Percentiles rank a stretch among this genome's conserved stretches.
Conservation (phyloP, 2,888 invertebrate genomes). For the Myopa testacea region DNA sequence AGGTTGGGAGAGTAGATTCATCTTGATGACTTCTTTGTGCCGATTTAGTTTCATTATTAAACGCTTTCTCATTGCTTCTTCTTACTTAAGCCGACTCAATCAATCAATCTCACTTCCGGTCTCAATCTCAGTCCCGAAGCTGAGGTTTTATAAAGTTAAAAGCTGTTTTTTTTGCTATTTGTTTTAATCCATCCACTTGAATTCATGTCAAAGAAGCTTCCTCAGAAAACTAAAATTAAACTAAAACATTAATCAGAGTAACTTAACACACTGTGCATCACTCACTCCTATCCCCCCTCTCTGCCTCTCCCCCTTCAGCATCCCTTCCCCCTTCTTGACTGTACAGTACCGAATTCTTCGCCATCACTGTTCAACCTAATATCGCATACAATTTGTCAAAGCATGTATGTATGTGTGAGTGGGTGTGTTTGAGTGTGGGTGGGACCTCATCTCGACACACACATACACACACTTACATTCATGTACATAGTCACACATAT, state of each 20-base stretch:
- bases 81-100: background rate
- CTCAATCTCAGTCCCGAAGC: background rate
- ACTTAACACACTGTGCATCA: background rate
- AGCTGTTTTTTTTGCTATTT: background rate
- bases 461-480: background rate
- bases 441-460: background rate
- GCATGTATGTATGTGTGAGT: background rate
- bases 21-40: no score
- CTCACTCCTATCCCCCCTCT: background rate
- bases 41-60: no score
- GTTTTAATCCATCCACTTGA: background rate
- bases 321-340: background rate
- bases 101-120: background rate
- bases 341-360: background rate
- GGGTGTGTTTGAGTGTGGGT: no score
- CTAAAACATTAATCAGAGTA: constrained; percentile 31
- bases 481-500: background rate
- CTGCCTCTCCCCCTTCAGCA: background rate
- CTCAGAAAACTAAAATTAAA: constrained; percentile 20
- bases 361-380: background rate
- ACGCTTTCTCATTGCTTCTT: no score
- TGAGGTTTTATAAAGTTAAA: background rate
- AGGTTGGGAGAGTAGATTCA: no score
- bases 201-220: background rate
- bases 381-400: constrained; percentile 37